Conservation (phyloP, 2,888 invertebrate species). For the Desoria tigrina region DNA sequence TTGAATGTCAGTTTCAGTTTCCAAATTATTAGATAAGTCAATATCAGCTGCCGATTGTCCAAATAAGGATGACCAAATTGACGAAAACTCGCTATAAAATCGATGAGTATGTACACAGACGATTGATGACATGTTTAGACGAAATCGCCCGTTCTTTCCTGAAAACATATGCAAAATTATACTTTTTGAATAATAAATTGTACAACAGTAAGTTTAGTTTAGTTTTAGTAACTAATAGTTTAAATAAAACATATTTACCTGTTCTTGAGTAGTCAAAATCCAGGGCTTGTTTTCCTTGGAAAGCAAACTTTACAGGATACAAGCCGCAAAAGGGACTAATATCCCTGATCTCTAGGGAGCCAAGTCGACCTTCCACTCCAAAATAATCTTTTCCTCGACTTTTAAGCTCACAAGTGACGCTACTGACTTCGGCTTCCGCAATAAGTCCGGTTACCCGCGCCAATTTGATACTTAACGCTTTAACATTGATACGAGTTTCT, state of each 20-base stretch:
- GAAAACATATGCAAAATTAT: slow-evolving; percentile 12
- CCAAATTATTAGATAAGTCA: no score
- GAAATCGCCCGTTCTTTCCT: slow-evolving; percentile 69
- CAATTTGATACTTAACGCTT: slow-evolving; percentile 46
- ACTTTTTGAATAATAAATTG: background rate
- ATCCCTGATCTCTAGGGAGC: slow-evolving; percentile 48
- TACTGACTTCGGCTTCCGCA: slow-evolving; percentile 47
- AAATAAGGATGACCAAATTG: slow-evolving; percentile 43
- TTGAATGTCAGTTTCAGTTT: background rate
- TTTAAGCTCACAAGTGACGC: slow-evolving; percentile 45
- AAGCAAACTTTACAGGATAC: slow-evolving; percentile 51
- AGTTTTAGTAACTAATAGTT: no score
- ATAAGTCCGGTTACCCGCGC: slow-evolving; percentile 33
- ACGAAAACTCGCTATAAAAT: slow-evolving; percentile 73
- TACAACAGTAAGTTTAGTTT: background rate
- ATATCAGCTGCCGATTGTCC: background rate
- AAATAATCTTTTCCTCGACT: slow-evolving; percentile 44
- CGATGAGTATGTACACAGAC: slow-evolving; percentile 91
- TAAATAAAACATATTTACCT: slow-evolving; percentile 26
- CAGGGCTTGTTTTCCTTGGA: slow-evolving; percentile 67
- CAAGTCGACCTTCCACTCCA: slow-evolving; percentile 49
- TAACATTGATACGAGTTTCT: slow-evolving; percentile 48
- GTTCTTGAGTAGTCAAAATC: slow-evolving; percentile 57
- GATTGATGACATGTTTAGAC: slow-evolving; percentile 84
- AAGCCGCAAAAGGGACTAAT: slow-evolving; percentile 43